Evolutionary conservation across 1,140 invertebrate genomes (phyloP).

Genomic region (Ceratina japonica): DNA sequence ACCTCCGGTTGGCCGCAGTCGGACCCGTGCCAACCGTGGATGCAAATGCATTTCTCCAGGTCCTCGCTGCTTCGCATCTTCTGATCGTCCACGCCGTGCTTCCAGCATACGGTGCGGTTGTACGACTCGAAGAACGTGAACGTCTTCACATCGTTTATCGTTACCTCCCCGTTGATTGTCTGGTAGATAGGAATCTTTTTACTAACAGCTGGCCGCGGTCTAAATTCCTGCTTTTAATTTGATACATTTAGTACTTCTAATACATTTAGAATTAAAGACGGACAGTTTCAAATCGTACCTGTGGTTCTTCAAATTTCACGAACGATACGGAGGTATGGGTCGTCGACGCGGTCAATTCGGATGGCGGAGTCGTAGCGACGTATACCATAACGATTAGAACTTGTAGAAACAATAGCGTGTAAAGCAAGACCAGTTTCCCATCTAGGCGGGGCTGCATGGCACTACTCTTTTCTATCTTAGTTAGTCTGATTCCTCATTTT

Average conservation of each 20-base stretch:
- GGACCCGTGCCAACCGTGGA: conserved; percentile 82
- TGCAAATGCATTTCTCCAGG: conserved; percentile 79
- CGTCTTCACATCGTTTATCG: conserved; percentile 73
- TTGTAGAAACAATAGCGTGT: conserved; percentile 75
- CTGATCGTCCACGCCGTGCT: conserved; percentile 78
- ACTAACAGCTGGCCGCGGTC: conserved; percentile 43
- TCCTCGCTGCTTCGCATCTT: conserved; percentile 70
- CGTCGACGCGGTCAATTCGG: conserved; percentile 65
- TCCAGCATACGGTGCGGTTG: conserved; percentile 80
- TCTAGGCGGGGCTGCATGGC: conserved; percentile 76
- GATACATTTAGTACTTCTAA: not conserved
- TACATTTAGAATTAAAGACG: not conserved
- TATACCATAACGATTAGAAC: conserved; percentile 77
- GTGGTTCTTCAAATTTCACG: conserved; percentile 66
- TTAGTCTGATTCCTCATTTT: conserved; percentile 54
- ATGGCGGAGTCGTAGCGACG: conserved; percentile 73
- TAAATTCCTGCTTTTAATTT: conserved; percentile 48
- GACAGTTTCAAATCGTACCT: conserved; percentile 61
- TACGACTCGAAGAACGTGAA: conserved; percentile 76
- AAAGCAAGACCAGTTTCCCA: conserved; percentile 75
- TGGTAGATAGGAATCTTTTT: conserved; percentile 69
- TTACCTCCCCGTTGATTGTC: conserved; percentile 70
- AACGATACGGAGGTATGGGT: conserved; percentile 72
- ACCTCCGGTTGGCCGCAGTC: conserved; percentile 85
- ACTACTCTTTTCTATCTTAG: conserved; percentile 55